These are phyloP conservation scores for Pungitius pungitius DNA, from an alignment of 2,113 vertebrate species.

Conservation along the genomic window DNA sequence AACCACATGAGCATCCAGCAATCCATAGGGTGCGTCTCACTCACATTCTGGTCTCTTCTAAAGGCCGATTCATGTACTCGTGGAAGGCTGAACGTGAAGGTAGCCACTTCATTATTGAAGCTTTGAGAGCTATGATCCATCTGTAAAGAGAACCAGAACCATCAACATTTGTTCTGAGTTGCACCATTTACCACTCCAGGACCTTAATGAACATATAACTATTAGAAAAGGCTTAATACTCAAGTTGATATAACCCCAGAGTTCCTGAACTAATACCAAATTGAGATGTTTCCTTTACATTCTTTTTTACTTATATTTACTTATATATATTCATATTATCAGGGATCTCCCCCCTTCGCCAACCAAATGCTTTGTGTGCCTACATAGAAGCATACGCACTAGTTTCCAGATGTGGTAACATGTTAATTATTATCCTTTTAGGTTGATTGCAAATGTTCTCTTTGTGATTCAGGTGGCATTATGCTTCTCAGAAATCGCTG, in stretches of 20 bases:
- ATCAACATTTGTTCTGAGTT: neutral
- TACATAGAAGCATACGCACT: no score
- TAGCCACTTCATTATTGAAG: constrained; percentile 90
- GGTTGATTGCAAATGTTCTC: no score
- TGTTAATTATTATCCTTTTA: no score
- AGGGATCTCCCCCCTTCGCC: neutral
- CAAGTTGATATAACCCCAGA: neutral
- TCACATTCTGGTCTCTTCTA: constrained; percentile 90
- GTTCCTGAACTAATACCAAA: neutral
- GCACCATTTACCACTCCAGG: neutral
- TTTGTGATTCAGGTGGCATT: no score
- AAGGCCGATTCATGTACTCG: constrained; percentile 84
- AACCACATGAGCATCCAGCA: neutral
- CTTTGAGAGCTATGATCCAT: constrained; percentile 88
- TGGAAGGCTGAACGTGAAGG: constrained; percentile 88
- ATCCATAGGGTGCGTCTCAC: neutral
- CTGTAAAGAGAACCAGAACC: constrained; percentile 67
- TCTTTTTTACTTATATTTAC: neutral
- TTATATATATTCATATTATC: neutral
- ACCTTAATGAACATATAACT: neutral
- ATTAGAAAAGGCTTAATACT: neutral
- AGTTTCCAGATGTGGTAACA: no score
- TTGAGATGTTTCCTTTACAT: neutral
- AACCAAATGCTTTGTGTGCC: no score
- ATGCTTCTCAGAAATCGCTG: no score